These are phyloP conservation scores for Lithosia quadra DNA, from an alignment of 2,888 invertebrate species.

Conservation along the genomic window DNA sequence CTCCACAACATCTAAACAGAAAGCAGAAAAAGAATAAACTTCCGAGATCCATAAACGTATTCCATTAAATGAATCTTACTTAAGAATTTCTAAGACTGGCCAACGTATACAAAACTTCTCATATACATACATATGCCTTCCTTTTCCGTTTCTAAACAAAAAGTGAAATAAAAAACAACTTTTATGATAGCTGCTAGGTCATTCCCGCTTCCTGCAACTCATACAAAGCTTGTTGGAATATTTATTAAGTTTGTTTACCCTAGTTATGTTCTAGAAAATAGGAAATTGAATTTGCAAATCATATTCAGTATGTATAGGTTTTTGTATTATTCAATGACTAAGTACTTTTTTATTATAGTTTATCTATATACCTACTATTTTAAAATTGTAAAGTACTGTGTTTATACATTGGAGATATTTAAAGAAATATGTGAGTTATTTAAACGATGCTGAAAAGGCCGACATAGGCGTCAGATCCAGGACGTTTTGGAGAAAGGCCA, in stretches of 20 bases:
- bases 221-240: constrained; percentile 26
- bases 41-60: background rate
- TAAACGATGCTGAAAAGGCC: too few relatives aligned
- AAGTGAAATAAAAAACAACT: constrained; percentile 20
- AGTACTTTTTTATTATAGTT: too few relatives aligned
- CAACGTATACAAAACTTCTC: constrained; percentile 6
- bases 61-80: constrained; percentile 10
- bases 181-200: constrained; percentile 14
- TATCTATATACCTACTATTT: too few relatives aligned
- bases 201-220: constrained; percentile 1
- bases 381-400: too few relatives aligned
- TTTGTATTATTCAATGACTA: too few relatives aligned
- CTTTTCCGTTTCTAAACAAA: constrained; percentile 18
- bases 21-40: constrained; percentile 2
- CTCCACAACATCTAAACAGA: background rate
- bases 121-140: constrained; percentile 18
- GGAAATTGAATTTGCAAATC: constrained; percentile 5
- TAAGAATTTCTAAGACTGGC: constrained; percentile 7
- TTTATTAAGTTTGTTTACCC: constrained; percentile 38
- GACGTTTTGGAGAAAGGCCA: too few relatives aligned
- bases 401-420: too few relatives aligned
- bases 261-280: constrained; percentile 24
- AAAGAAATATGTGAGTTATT: too few relatives aligned
- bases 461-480: too few relatives aligned
- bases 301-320: background rate